Percentiles rank a stretch among this genome's conserved stretches.
Evolutionary conservation across 2,888 invertebrate genomes (phyloP).

Genomic region (Apamea crenata): DNA sequence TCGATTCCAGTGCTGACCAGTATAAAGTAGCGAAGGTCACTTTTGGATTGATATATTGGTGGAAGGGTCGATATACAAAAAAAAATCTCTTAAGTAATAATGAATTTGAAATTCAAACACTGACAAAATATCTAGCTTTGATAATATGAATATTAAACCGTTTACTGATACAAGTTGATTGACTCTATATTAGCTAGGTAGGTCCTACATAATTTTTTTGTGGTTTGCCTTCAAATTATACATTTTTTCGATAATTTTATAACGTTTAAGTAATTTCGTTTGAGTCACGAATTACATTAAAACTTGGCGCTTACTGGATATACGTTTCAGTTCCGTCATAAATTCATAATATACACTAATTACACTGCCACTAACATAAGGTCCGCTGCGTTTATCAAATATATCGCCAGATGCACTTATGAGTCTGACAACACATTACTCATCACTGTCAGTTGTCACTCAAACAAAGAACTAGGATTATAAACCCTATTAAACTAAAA

Average conservation of each 20-base stretch:
- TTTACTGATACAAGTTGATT: conserved; percentile 29
- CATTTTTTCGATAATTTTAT: conserved; percentile 7
- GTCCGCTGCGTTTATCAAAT: conserved; percentile 25
- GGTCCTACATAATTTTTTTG: not conserved
- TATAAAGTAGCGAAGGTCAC: not conserved
- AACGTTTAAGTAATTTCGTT: conserved; percentile 6
- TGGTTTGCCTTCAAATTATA: conserved; percentile 28
- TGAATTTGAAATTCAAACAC: conserved; percentile 10
- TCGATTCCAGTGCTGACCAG: not conserved
- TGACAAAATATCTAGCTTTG: not conserved
- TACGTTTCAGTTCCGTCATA: conserved; percentile 3
- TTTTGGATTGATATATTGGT: not conserved
- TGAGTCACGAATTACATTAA: not conserved
- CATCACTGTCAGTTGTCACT: not conserved
- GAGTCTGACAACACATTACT: conserved; percentile 34
- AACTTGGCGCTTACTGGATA: not conserved
- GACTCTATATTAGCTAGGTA: not conserved
- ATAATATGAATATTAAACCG: conserved; percentile 9
- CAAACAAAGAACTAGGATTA: conserved; percentile 1
- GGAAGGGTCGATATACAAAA: not conserved
- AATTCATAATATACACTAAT: not conserved
- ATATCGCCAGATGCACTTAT: conserved; percentile 34
- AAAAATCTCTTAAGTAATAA: not conserved
- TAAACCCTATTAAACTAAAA: not conserved
- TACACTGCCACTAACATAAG: not conserved